These are phyloP conservation scores for Drosophila grimshawi DNA, from an alignment of 1,140 invertebrate species.

Conservation along the genomic window DNA sequence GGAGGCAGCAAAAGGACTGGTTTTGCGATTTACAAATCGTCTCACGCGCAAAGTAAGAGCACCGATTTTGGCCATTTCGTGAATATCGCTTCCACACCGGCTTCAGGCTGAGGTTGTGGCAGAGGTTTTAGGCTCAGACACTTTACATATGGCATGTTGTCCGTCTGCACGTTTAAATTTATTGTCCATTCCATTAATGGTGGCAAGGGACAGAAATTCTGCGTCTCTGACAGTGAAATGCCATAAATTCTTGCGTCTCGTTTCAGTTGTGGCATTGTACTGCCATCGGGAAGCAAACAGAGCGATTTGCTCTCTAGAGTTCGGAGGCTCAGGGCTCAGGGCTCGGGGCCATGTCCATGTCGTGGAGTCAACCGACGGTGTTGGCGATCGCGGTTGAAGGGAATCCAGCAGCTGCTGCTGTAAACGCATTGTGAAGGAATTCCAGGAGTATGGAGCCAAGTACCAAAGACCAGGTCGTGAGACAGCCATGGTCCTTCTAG, in stretches of 20 bases:
- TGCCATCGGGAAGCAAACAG: constrained; percentile 66
- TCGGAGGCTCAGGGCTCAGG: neutral
- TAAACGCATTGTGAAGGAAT: constrained; percentile 59
- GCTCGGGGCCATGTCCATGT: neutral
- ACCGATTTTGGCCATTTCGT: constrained; percentile 71
- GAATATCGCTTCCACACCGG: constrained; percentile 59
- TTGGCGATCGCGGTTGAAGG: constrained; percentile 6
- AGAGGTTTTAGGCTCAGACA: constrained; percentile 25
- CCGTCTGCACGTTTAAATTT: constrained; percentile 81
- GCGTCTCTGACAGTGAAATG: constrained; percentile 82
- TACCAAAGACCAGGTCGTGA: constrained; percentile 60
- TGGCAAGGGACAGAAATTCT: constrained; percentile 80
- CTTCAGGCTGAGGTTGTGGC: constrained; percentile 3
- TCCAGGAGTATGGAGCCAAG: constrained; percentile 67
- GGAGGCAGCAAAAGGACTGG: constrained; percentile 24
- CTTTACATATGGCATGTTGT: constrained; percentile 79
- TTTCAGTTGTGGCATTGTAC: constrained; percentile 72
- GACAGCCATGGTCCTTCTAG: constrained; percentile 54
- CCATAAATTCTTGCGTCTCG: constrained; percentile 81
- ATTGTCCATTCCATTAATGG: constrained; percentile 82
- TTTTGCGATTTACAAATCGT: constrained; percentile 68
- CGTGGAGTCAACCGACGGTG: constrained; percentile 32
- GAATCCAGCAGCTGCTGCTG: constrained; percentile 23
- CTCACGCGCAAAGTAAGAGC: constrained; percentile 64
- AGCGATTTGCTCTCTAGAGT: constrained; percentile 61